A percentile compares a stretch with the other conserved stretches of the same genome.
Evolutionary conservation across 2,113 vertebrate genomes (phyloP).

Genomic region (Arvicanthis niloticus): DNA sequence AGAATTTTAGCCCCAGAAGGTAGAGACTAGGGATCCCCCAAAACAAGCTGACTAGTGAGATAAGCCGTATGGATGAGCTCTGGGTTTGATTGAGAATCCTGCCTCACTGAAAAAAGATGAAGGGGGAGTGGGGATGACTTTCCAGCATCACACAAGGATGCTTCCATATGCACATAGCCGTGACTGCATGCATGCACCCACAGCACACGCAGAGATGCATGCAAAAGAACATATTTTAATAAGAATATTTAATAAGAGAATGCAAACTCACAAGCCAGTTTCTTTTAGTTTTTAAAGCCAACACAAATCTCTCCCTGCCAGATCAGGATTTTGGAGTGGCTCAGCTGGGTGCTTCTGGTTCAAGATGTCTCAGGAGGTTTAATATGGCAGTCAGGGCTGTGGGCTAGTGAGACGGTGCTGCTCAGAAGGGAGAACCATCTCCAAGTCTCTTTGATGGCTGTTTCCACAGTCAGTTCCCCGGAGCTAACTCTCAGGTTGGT

Average conservation of each 20-base stretch:
- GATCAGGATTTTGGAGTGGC: background rate
- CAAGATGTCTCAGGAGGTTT: background rate
- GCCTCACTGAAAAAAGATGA: too few species aligned
- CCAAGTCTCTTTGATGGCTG: background rate
- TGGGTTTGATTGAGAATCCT: background rate
- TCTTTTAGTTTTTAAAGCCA: background rate
- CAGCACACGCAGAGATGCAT: background rate
- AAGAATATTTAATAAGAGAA: background rate
- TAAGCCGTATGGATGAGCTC: too few species aligned
- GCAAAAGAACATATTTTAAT: background rate
- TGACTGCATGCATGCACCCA: too few species aligned
- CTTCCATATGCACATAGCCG: fast-evolving
- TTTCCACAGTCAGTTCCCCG: background rate
- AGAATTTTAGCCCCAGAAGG: background rate
- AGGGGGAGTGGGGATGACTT: background rate
- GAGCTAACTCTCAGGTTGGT: background rate
- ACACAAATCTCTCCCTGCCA: background rate
- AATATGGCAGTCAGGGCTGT: background rate
- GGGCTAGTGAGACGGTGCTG: background rate
- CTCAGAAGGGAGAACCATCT: background rate
- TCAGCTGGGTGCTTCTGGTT: background rate
- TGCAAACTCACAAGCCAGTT: background rate
- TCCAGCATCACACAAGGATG: background rate
- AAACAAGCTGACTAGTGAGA: background rate
- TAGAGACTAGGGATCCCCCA: background rate